Evolutionary conservation across 2,888 invertebrate species (phyloP), one percentile per base, ranked within the genome.

Genomic region (Microplitis manilae): DNA sequence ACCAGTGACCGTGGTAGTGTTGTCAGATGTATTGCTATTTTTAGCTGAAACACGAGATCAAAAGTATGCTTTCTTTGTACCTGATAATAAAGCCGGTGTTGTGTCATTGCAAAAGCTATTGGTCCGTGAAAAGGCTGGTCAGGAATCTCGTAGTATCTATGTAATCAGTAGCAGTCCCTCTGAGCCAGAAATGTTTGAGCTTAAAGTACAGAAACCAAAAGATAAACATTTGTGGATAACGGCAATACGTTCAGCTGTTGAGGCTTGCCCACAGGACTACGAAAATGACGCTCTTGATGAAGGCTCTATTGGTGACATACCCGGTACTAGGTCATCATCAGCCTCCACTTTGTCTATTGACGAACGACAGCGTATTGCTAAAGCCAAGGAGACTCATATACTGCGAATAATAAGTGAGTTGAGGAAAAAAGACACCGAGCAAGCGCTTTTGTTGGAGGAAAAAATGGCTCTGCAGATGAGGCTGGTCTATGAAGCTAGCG

Each of bases 131-230:
- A 98, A 98, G 89, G 97, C 98, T 0, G 97, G 97, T 74, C 95
- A 96, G 76, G 94, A 94, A n/a, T 94, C 95, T 2, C 92, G 96
- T 4, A 96, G 97, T 0, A 94, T 98, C 85, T 98, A 98, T 91
- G 93, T 98, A 75, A 97, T 98, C 84, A 96, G 96, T 82, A 96
- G 97, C 83, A 97, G 97, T 86, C 96, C 97, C 5, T 93, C 94
- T 5, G 96, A 96, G 87, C 98, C 98, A 0, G 98, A 98, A 91
- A 98, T 98, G 98, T 98, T 98, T 88, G 98, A 98, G 88, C 91
- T 98, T 73, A 94, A 97, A 87, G 92, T 93, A 76, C 96, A 96
- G 86, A 93, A 95, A 81, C 97, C 97, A 41, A 96, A 96, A 89
- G 97, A 98, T 85, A 96, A 97, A 87, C 95, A 95, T 86, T 91